These are phyloP conservation scores for Osmoderma eremita DNA, from an alignment of 2,888 invertebrate species.

Conservation along the genomic window DNA sequence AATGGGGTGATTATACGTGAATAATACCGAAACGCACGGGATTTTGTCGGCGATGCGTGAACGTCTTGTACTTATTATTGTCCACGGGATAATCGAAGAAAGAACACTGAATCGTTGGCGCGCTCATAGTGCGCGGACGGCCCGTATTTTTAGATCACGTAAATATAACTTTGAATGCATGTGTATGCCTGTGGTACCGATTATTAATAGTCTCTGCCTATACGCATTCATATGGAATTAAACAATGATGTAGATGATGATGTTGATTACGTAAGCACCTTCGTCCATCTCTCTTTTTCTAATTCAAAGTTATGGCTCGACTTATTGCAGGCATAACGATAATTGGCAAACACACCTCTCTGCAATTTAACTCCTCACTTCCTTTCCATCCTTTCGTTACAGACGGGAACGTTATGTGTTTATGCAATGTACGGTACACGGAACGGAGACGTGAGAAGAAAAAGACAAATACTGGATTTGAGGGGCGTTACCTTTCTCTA, in stretches of 20 bases:
- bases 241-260: conserved; percentile 41
- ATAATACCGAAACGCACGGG: conserved; percentile 14
- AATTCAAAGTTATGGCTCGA: conserved; percentile 26
- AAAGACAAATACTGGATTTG: neutral
- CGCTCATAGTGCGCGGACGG: conserved; percentile 34
- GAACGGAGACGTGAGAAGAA: conserved; percentile 9
- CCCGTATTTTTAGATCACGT: conserved; percentile 43
- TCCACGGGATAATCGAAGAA: conserved; percentile 31
- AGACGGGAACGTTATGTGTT: neutral
- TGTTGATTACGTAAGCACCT: conserved; percentile 40
- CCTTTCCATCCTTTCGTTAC: conserved; percentile 13
- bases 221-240: conserved; percentile 40
- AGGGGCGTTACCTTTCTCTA: conserved; percentile 4
- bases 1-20: conserved; percentile 16
- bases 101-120: conserved; percentile 39
- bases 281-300: conserved; percentile 6
- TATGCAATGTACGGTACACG: neutral
- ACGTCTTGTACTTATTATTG: conserved; percentile 19
- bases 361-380: conserved; percentile 34
- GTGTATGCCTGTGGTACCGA: conserved; percentile 36
- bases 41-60: conserved; percentile 6
- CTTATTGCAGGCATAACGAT: conserved; percentile 1
- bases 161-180: conserved; percentile 44
- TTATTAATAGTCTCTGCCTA: conserved; percentile 40
- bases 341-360: conserved; percentile 34